Base-by-base conservation (phyloP, 2,888 invertebrate species). In the Cistogaster globosa region DNA sequence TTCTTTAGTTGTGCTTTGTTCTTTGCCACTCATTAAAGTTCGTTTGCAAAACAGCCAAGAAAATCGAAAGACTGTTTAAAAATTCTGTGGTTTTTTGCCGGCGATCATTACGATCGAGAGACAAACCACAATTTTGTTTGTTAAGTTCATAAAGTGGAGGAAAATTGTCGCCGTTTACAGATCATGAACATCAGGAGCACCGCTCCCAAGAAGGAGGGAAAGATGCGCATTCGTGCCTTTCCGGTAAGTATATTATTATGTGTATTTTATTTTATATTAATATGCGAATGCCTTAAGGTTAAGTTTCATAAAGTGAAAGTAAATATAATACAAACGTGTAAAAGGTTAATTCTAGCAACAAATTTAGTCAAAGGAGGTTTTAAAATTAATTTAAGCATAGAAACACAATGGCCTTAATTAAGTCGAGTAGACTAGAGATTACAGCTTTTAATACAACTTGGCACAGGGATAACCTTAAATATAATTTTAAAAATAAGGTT, bases 211-310 rank as follows among this genome's bases (percentile, higher is more conserved):
- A 97, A 97, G 94, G 97, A 97, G 94, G 96, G 96, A 94, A 98
- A 98, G 94, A 98, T 98, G 98, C 95, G 99, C 92, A 99, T 99
- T 92, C 95, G 98, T 93, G 98, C 98, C 89, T 99, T 99, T 94
- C 98, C 98, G 93, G 98, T 98, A 94, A 98, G 97, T 84, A 20
- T 3, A 20, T 12, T 62, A 6, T 20, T 22, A 12, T 38, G 1
- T 62, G 18, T 38, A 38, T 6, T 26, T 26, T 26, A 26, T 26
- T 26, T 26, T 26, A 26, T 26, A 2, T 2, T 26, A 26, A 26
- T 26, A 26, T 26, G 26, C 26, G 4, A 26, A 26, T 26, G 26
- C 26, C 4, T 26, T 26, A 26, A 26, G 26, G 26, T 26, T 26
- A 26, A 26, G 26, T 26, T 26, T 26, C 26, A 26, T 26, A 26